Percentiles rank a stretch among this genome's conserved stretches.
Conservation (phyloP, 2,113 vertebrate species). For the Gallinago paraguaiae region DNA sequence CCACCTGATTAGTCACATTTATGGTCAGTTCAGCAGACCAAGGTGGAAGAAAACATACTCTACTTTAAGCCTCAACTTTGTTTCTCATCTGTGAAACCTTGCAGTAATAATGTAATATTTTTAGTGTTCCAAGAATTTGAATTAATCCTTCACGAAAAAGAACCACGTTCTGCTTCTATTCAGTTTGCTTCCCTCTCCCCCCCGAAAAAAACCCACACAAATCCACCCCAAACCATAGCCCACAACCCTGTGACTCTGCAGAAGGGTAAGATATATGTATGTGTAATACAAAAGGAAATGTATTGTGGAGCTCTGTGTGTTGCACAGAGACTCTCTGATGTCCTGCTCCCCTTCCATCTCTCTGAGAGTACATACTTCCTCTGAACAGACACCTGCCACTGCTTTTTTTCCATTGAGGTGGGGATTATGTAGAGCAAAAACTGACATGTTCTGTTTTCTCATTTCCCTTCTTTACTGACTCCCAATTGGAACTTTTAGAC, state of each 20-base stretch:
- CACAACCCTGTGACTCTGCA: not conserved
- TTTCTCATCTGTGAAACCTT: not conserved
- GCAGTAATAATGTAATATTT: not conserved
- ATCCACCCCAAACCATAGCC: not conserved
- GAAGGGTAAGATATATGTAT: not conserved
- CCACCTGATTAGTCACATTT: not conserved
- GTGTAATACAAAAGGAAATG: rapidly evolving
- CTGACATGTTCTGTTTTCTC: not conserved
- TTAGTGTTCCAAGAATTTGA: not conserved
- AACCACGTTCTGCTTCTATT: not conserved
- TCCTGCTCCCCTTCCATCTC: not conserved
- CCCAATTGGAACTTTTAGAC: not conserved
- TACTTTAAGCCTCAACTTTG: not conserved
- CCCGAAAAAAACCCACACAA: not conserved
- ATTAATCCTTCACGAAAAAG: not conserved
- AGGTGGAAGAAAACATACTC: not conserved
- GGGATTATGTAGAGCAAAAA: not conserved
- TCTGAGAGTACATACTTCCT: not conserved
- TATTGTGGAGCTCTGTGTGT: not conserved
- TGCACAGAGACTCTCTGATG: not conserved
- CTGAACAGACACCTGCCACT: not conserved
- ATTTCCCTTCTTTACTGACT: not conserved
- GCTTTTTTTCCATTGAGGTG: not conserved
- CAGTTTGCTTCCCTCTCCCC: not conserved
- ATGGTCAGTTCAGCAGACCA: not conserved